phyloP scores from a whole-genome alignment of 1,140 invertebrate genomes.

The Heliconius hermathena region DNA sequence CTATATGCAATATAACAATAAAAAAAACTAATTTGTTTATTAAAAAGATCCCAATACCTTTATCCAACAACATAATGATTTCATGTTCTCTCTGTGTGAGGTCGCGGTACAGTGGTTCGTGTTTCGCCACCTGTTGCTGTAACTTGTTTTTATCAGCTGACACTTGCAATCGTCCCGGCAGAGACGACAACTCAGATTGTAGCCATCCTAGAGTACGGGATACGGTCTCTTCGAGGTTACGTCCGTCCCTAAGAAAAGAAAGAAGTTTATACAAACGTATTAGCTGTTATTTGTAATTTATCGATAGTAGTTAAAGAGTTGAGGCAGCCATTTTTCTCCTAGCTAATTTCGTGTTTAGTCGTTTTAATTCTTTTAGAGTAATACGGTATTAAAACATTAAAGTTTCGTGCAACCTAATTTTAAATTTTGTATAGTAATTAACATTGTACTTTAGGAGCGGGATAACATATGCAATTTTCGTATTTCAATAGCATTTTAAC shows the following conservation, averaged over 20 bases:
- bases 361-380: no score
- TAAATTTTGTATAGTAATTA: no score
- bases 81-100: constrained; percentile 95
- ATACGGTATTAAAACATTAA: no score
- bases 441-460: no score
- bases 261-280: not conserved
- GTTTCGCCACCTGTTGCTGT: constrained; percentile 92
- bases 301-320: no score
- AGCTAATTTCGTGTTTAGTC: no score
- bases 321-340: no score
- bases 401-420: no score
- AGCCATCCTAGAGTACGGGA: constrained; percentile 94
- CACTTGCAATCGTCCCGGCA: constrained; percentile 90
- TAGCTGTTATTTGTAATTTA: no score
- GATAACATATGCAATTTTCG: no score
- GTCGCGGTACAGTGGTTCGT: constrained; percentile 94
- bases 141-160: constrained; percentile 93
- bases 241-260: constrained; percentile 83
- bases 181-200: constrained; percentile 87
- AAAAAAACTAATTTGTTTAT: not conserved
- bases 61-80: constrained; percentile 96
- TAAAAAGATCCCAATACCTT: constrained; percentile 84
- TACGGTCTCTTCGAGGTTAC: constrained; percentile 93
- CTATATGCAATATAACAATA: not conserved
- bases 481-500: no score